Evolutionary conservation across 1,140 invertebrate genomes (phyloP).

Genomic region (Ephestia elutella): DNA sequence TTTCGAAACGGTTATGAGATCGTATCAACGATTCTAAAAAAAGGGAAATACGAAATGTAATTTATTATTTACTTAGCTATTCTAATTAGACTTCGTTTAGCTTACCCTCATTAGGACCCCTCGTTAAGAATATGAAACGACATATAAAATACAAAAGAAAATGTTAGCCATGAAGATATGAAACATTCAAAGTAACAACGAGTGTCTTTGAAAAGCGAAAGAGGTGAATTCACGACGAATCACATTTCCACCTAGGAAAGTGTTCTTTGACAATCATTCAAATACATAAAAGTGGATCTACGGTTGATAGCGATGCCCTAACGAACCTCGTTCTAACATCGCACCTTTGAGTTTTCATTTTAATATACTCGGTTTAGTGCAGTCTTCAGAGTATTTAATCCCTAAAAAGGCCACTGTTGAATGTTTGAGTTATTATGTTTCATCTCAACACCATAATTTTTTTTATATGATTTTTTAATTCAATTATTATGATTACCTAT

Average conservation of each 20-base stretch:
- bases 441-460: no score
- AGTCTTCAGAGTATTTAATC: background rate
- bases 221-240: background rate
- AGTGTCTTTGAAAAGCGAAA: background rate
- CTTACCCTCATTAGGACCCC: no score
- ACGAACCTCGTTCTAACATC: background rate
- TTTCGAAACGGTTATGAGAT: no score
- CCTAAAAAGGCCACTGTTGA: background rate
- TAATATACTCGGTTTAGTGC: background rate
- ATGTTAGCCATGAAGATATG: no score
- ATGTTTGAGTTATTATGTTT: no score
- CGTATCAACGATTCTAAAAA: no score
- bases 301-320: slow-evolving; percentile 1
- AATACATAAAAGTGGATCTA: slow-evolving; percentile 1
- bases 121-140: background rate
- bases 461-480: no score
- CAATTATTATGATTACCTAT: no score
- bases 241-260: background rate
- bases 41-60: no score
- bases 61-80: no score
- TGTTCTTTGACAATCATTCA: slow-evolving; percentile 3
- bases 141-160: background rate
- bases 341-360: background rate
- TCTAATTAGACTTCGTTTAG: no score
- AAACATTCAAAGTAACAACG: background rate